Evolutionary conservation across 2,888 invertebrate species (phyloP), one percentile per base, ranked within the genome.

Genomic region (Tetropium fuscum): DNA sequence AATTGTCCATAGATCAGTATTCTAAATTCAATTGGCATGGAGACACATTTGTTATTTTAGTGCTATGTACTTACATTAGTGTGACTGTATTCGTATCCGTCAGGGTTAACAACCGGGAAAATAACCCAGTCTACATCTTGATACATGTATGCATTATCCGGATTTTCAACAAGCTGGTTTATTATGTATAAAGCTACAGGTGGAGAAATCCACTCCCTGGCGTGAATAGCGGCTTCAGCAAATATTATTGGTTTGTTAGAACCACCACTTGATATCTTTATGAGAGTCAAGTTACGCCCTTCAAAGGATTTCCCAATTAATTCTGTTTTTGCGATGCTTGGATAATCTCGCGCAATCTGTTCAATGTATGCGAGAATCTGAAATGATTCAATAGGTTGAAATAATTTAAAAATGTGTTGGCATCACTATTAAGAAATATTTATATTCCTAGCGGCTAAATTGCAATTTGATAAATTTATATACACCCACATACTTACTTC

Each of bases 151-250:
- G 77, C 76, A 64, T 87, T 86, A 5, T 80, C 82, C 4, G 84
- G 76, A 69, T 89, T 85, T 69, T 85, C 86, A 0, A 88, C 82
- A 63, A 91, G 74, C 74, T 90, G 87, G 59, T 85, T 83, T 56
- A 90, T 87, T 53, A 88, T 83, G 75, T 87, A 90, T 0, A 89
- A 81, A 0, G 87, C 87, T 0, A 86, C 83, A 0, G 88, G 85
- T 0, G 88, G 87, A 0, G 90, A 84, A 58, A 90, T 87, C 91
- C 91, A 91, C 79, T 91, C 91, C 38, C 91, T 84, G 0, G 87
- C 84, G 71, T 88, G 88, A 49, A 87, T 86, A 1, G 85, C 86
- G 38, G 83, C 87, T 61, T 88, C 88, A 15, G 88, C 82, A 63
- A 88, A 78, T 66, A 89, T 84, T 2, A 84, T 81, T 0, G 88